Percentiles rank a stretch among this genome's conserved stretches.
These are phyloP conservation scores for Meles meles DNA, from an alignment of 2,113 vertebrate species.

Conservation along the genomic window DNA sequence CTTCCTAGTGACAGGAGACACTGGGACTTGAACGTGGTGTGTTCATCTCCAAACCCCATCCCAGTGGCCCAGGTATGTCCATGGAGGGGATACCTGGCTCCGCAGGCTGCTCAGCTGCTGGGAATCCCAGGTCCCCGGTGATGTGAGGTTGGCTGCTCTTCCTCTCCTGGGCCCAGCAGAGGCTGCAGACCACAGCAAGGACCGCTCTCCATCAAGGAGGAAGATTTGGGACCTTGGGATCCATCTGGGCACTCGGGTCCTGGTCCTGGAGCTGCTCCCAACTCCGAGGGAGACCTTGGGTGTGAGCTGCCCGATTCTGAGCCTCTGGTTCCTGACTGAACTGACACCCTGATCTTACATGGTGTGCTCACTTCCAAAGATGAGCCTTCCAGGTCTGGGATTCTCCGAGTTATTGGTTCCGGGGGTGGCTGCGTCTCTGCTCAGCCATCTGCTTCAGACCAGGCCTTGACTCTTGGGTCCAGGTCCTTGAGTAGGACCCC, in stretches of 20 bases:
- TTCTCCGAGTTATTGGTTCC: neutral
- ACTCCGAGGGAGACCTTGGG: neutral
- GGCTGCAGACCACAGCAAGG: neutral
- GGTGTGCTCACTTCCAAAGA: neutral
- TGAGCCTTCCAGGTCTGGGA: neutral
- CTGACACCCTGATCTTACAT: accelerated
- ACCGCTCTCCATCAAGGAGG: neutral
- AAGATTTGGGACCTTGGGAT: neutral
- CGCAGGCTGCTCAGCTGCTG: neutral
- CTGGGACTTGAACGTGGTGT: accelerated
- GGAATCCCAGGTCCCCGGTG: neutral
- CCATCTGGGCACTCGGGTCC: accelerated
- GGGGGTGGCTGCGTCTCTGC: neutral
- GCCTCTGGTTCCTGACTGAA: neutral
- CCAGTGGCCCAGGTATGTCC: neutral
- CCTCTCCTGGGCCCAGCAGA: neutral
- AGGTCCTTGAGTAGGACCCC: neutral
- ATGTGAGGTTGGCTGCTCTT: neutral
- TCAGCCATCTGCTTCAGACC: neutral
- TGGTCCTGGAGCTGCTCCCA: neutral
- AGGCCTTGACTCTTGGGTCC: neutral
- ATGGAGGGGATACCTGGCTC: accelerated
- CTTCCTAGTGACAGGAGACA: neutral
- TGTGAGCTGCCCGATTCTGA: accelerated
- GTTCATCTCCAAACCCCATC: neutral